These are phyloP conservation scores for Philopotamus ludificatus DNA, from an alignment of 1,140 invertebrate species.

Conservation along the genomic window DNA sequence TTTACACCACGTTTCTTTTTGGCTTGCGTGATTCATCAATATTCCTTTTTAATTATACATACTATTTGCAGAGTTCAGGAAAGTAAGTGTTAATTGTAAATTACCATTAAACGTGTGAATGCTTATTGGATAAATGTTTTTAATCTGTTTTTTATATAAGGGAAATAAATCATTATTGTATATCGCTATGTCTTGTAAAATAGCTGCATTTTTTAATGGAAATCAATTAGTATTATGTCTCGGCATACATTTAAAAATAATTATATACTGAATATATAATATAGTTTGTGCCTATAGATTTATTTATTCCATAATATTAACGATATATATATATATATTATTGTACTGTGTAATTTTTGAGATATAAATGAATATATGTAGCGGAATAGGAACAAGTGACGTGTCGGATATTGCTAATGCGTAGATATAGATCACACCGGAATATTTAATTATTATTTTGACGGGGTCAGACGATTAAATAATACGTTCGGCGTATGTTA, in stretches of 20 bases:
- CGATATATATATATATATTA: too few species aligned
- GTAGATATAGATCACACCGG: constrained; percentile 9
- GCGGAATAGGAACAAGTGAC: too few species aligned
- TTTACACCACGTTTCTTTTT: neutral
- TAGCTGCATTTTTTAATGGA: constrained; percentile 31
- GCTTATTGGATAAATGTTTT: constrained; percentile 12
- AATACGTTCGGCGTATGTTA: too few species aligned
- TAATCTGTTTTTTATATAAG: neutral
- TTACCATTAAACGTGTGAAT: constrained; percentile 19
- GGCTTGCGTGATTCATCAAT: neutral
- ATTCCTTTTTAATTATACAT: neutral
- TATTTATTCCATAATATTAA: constrained; percentile 40
- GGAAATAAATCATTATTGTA: neutral
- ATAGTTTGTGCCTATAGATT: constrained; percentile 41
- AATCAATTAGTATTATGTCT: constrained; percentile 26
- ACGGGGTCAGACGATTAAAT: too few species aligned
- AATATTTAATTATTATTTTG: constrained; percentile 16
- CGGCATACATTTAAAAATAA: constrained; percentile 36
- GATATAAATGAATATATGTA: too few species aligned
- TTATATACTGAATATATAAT: constrained; percentile 28
- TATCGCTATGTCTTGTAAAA: constrained; percentile 29
- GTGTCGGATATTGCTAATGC: too few species aligned
- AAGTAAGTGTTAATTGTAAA: constrained; percentile 8
- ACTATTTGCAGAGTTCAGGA: neutral
- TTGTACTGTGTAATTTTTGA: too few species aligned